These are phyloP conservation scores for Erpornis zantholeuca DNA, from an alignment of 2,113 vertebrate genomes.

Conservation along the genomic window DNA sequence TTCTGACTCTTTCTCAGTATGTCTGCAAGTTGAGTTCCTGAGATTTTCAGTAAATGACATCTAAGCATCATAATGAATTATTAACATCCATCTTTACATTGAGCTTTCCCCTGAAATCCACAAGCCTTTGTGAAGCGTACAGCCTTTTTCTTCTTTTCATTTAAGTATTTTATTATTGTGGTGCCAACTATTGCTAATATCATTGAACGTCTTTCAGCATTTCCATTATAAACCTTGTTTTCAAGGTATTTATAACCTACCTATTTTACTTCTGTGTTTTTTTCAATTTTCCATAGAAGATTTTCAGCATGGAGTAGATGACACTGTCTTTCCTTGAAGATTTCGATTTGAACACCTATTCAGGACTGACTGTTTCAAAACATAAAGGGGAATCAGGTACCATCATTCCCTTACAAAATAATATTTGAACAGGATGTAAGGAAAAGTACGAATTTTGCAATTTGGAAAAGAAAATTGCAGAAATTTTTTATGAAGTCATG, in stretches of 20 bases:
- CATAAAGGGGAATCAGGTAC: background rate
- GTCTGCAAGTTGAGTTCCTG: conserved; percentile 43
- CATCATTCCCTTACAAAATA: background rate
- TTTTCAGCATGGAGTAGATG: conserved; percentile 49
- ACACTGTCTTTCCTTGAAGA: conserved; percentile 32
- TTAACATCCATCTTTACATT: conserved; percentile 50
- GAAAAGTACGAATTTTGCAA: background rate
- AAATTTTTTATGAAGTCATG: background rate
- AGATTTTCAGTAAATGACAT: conserved; percentile 47
- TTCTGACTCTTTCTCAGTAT: conserved; percentile 23
- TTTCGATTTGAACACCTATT: conserved; percentile 44
- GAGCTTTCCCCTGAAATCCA: conserved; percentile 60
- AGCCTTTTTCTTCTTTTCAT: conserved; percentile 28
- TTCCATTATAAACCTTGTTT: conserved; percentile 72
- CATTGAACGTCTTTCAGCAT: conserved; percentile 66
- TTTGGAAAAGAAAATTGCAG: background rate
- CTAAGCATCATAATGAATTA: conserved; percentile 50
- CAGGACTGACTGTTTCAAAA: conserved; percentile 31
- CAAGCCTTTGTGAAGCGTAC: conserved; percentile 52
- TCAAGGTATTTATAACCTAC: conserved; percentile 65
- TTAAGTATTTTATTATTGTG: conserved; percentile 65
- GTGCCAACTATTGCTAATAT: conserved; percentile 51
- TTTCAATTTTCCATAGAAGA: conserved; percentile 49
- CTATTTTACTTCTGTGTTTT: conserved; percentile 55
- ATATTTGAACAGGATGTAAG: background rate